Evolutionary conservation across 2,113 vertebrate genomes (phyloP).

Genomic region (Tragelaphus scriptus): DNA sequence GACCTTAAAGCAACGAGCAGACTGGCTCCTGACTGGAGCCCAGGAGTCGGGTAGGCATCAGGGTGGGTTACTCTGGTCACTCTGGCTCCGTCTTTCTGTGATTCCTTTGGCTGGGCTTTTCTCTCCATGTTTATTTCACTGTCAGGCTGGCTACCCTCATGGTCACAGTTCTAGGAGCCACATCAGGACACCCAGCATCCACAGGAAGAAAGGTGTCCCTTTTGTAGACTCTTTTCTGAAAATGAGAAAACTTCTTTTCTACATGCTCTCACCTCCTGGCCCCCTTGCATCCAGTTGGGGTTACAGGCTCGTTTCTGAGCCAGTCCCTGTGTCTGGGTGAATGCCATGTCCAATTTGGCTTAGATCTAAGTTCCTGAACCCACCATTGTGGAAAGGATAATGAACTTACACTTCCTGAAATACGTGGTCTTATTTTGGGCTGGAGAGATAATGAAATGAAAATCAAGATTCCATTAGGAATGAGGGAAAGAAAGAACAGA

Average conservation of each 20-base stretch:
- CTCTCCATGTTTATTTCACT: neutral
- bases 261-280: neutral
- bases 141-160: neutral
- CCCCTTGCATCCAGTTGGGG: neutral
- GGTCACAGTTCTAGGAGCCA: neutral
- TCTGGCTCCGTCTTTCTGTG: neutral
- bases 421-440: neutral
- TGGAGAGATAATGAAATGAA: neutral
- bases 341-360: neutral
- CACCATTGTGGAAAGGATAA: neutral
- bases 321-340: neutral
- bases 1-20: neutral
- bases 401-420: neutral
- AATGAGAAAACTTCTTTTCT: neutral
- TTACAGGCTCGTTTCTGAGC: conserved; percentile 3
- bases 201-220: neutral
- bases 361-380: neutral
- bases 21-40: neutral
- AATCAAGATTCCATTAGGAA: neutral
- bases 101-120: neutral
- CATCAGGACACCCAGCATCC: neutral
- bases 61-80: neutral
- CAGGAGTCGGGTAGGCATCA: neutral
- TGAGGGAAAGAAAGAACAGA: neutral
- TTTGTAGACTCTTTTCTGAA: neutral